phyloP scores from a whole-genome alignment of 2,888 invertebrate genomes.

The Orthonychiurus folsomi region DNA sequence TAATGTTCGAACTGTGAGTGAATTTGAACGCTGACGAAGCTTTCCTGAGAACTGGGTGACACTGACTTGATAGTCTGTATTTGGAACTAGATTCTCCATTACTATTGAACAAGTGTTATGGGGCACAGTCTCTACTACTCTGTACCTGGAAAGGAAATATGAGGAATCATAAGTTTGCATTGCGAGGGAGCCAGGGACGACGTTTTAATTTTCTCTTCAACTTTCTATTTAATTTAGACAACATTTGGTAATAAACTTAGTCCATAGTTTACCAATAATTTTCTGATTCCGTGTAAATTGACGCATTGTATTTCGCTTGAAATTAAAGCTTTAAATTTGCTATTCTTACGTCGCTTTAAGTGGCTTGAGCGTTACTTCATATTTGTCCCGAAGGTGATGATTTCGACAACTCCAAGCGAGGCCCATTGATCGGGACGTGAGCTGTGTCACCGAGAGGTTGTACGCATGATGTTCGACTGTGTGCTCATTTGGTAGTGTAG shows the following conservation, averaged over 20 bases:
- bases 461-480: conserved; percentile 49
- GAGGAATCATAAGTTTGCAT: not conserved
- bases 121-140: conserved; percentile 38
- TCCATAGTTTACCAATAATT: not conserved
- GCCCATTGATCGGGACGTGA: conserved; percentile 73
- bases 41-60: conserved; percentile 76
- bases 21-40: conserved; percentile 71
- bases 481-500: not conserved
- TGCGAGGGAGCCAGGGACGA: not conserved
- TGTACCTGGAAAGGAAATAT: conserved; percentile 27
- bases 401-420: conserved; percentile 78
- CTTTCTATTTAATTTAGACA: no score
- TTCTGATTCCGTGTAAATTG: not conserved
- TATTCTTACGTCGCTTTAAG: conserved; percentile 73
- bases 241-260: not conserved
- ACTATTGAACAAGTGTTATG: conserved; percentile 32
- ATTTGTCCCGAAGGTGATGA: conserved; percentile 68
- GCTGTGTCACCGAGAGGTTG: conserved; percentile 79
- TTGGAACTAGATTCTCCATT: conserved; percentile 46
- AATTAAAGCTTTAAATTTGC: conserved; percentile 47
- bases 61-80: conserved; percentile 79
- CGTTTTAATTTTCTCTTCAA: no score
- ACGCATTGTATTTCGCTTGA: conserved; percentile 66
- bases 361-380: conserved; percentile 83
- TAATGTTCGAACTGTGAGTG: conserved; percentile 75